Evolutionary conservation across 1,140 invertebrate species (phyloP), one percentile per base, ranked within the genome.

Genomic region (Paracyclopina nana): DNA sequence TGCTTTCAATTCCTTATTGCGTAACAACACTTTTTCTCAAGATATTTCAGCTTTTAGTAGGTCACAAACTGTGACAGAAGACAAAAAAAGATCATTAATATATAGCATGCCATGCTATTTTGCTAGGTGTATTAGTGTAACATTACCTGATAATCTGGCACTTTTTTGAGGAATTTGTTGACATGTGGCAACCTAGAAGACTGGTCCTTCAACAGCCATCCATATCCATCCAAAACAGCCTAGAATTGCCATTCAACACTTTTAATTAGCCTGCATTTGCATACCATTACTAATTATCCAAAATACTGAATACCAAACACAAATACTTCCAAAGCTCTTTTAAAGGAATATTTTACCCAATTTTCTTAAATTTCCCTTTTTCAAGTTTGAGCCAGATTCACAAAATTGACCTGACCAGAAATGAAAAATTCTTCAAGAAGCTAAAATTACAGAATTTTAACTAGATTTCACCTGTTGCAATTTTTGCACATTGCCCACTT

Each of bases 161-260:
- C 48, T 31, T 50, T 50, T 20, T 24, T 3, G 9, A 50, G 28
- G 24, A 50, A 50, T 22, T 38, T 50, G 30, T 50, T 50, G 18
- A 50, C 48, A 16, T 50, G 25, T 4, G 48, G 29, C 12, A 50
- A 8, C 18, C 48, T 50, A n/a, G 48, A 42, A 16, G 28, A 38
- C 12, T 38, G 48, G 38, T 50, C 48, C 18, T 20, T 27, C 16
- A 50, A 31, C 5, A 50, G 30, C 48, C 48, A 50, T 11, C 48
- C 48, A 40, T 50, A 50, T 20, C 48, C 48, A 38, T 50, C 30
- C 48, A 50, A 18, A 38, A 50, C 48, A 6, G 48, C 48, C 18
- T 38, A 11, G 16, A 18, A 34, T 2, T 28, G 25, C 26, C 26
- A n/a, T 14, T 4, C 2, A 48, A 3, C 20, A 28, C 14, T 28